Conservation (phyloP, 2,797 vertebrate species). For the Pogonophryne albipinna region DNA sequence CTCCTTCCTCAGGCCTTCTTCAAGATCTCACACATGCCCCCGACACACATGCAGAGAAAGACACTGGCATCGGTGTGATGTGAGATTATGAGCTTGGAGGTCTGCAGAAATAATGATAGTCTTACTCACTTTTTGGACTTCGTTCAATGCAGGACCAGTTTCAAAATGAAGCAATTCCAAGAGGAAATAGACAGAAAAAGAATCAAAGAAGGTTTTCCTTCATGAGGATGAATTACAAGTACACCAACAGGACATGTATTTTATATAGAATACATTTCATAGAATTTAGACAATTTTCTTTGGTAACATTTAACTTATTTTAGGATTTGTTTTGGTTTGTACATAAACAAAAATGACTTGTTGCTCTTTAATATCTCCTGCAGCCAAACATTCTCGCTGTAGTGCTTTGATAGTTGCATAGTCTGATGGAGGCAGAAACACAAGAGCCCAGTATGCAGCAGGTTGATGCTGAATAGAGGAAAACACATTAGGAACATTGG, state of each 20-base stretch:
- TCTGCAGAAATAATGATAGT: constrained; percentile 13
- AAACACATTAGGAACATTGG: constrained; percentile 18
- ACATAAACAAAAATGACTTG: not conserved
- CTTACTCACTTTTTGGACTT: not conserved
- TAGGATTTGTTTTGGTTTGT: not conserved
- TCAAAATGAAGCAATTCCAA: not conserved
- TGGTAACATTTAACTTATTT: not conserved
- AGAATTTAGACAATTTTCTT: not conserved
- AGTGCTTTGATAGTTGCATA: not conserved
- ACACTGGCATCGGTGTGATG: constrained; percentile 6
- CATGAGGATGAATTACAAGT: constrained; percentile 3
- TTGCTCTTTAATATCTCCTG: constrained; percentile 6
- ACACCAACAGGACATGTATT: not conserved
- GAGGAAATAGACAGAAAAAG: not conserved
- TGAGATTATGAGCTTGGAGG: constrained; percentile 9
- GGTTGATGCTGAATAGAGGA: not conserved
- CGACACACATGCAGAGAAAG: not conserved
- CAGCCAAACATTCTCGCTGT: not conserved
- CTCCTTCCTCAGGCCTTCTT: constrained; percentile 41
- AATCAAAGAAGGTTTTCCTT: not conserved
- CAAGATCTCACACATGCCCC: constrained; percentile 24
- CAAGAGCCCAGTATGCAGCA: not conserved
- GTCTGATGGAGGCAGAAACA: not conserved
- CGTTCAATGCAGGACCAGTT: not conserved
- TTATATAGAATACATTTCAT: not conserved